Evolutionary conservation across 2,797 vertebrate species (phyloP).

Genomic region (Pterois miles): DNA sequence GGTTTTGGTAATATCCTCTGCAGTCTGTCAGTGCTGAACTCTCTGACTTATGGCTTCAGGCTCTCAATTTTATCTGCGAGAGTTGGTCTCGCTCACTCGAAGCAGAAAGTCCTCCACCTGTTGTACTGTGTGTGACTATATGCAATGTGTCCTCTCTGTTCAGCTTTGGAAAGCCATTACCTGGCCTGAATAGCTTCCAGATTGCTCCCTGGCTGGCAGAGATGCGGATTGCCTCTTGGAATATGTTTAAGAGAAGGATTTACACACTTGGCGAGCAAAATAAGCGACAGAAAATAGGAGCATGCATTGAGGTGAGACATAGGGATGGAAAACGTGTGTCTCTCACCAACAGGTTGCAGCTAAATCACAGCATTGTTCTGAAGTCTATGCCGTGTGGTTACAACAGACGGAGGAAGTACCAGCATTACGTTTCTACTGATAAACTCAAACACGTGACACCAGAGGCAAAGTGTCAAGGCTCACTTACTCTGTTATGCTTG

Average conservation of each 20-base stretch:
- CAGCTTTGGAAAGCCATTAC: conserved; percentile 37
- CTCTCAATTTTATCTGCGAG: conserved; percentile 49
- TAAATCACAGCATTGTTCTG: conserved; percentile 17
- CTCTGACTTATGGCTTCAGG: conserved; percentile 47
- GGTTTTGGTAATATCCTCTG: conserved; percentile 52
- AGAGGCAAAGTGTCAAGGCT: neutral
- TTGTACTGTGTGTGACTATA: conserved; percentile 39
- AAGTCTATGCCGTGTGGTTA: conserved; percentile 13
- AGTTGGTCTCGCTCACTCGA: conserved; percentile 24
- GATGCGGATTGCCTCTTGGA: conserved; percentile 62
- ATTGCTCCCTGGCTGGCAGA: conserved; percentile 67
- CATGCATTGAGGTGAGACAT: conserved; percentile 1
- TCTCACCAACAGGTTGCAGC: neutral
- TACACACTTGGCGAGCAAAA: conserved; percentile 10
- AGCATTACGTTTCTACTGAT: conserved; percentile 24
- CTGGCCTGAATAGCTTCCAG: conserved; percentile 58
- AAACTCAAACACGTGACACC: conserved; percentile 1
- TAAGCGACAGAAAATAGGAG: neutral
- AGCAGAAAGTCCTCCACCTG: conserved; percentile 45
- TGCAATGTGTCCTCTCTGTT: conserved; percentile 37
- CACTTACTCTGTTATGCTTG: neutral
- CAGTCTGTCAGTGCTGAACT: conserved; percentile 50
- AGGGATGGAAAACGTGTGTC: neutral
- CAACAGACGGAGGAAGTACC: conserved; percentile 39
- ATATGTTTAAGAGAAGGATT: conserved; percentile 70